These are phyloP conservation scores for Pogonomyrmex californicus DNA, from an alignment of 1,140 invertebrate genomes.

Conservation along the genomic window DNA sequence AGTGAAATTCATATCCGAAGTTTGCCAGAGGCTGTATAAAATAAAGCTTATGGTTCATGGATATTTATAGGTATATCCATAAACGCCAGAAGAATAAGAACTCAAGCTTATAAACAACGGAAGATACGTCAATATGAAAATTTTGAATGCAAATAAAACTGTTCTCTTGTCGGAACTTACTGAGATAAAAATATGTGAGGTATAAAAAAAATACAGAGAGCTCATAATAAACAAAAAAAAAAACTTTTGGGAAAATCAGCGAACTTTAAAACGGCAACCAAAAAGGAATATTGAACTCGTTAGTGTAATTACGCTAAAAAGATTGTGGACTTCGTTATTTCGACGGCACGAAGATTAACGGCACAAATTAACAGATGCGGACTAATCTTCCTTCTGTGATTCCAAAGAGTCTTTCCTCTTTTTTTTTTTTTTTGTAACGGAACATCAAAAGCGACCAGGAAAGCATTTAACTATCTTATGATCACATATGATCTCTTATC, in stretches of 20 bases:
- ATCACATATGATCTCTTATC: constrained; percentile 29
- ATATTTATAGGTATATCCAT: not conserved
- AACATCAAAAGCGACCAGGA: not conserved
- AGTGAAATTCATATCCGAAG: not conserved
- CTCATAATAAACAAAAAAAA: not conserved
- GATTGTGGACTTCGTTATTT: constrained; percentile 24
- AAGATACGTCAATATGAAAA: constrained; percentile 3
- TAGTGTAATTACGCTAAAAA: constrained; percentile 42
- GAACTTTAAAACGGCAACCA: not conserved
- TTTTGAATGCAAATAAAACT: constrained; percentile 33
- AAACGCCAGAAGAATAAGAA: not conserved
- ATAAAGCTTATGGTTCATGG: not conserved
- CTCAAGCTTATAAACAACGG: not conserved
- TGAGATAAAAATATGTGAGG: not conserved
- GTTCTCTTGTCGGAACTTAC: constrained; percentile 2
- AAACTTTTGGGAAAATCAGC: not conserved
- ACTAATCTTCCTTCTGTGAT: constrained; percentile 4
- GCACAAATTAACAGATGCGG: not conserved
- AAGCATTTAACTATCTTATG: not conserved
- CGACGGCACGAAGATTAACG: not conserved
- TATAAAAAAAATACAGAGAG: not conserved
- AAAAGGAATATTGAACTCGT: constrained; percentile 13
- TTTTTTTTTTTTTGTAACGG: not conserved
- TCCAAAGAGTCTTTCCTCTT: not conserved
- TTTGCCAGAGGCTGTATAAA: not conserved